Conservation (phyloP, 2,797 vertebrate genomes). For the Chrysocyon brachyurus region DNA sequence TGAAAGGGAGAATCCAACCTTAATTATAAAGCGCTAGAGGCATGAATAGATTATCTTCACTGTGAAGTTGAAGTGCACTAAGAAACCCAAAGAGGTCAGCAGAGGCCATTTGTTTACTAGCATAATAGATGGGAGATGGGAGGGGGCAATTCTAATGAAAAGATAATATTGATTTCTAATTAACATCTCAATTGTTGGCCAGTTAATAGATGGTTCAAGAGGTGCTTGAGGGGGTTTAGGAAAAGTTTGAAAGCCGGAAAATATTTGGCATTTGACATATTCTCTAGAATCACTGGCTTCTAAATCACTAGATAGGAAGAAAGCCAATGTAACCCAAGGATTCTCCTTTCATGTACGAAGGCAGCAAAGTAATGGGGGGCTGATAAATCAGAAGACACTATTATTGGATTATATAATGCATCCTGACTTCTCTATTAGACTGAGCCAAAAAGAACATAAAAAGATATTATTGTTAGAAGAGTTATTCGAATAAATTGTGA, state of each 20-base stretch:
- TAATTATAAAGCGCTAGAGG: background rate
- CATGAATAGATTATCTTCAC: background rate
- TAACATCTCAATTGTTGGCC: background rate
- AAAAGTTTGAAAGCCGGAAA: background rate
- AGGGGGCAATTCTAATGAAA: constrained; percentile 16
- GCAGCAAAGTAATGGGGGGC: accelerated
- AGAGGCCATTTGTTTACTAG: background rate
- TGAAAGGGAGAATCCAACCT: background rate
- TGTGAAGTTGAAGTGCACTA: background rate
- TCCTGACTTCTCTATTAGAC: background rate
- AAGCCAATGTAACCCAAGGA: background rate
- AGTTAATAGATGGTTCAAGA: constrained; percentile 7
- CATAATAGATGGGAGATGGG: no score
- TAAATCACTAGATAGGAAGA: background rate
- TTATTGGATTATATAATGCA: background rate
- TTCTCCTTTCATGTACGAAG: accelerated
- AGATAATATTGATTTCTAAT: constrained; percentile 45
- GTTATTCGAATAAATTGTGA: background rate
- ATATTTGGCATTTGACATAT: background rate
- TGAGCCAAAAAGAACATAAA: background rate
- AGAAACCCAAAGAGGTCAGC: background rate
- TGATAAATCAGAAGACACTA: background rate
- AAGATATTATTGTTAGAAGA: background rate
- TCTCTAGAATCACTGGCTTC: background rate
- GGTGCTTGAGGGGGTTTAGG: background rate